Percentiles rank a stretch among this genome's conserved stretches.
Conservation (phyloP, 2,888 invertebrate genomes). For the Galerucella calmariensis region DNA sequence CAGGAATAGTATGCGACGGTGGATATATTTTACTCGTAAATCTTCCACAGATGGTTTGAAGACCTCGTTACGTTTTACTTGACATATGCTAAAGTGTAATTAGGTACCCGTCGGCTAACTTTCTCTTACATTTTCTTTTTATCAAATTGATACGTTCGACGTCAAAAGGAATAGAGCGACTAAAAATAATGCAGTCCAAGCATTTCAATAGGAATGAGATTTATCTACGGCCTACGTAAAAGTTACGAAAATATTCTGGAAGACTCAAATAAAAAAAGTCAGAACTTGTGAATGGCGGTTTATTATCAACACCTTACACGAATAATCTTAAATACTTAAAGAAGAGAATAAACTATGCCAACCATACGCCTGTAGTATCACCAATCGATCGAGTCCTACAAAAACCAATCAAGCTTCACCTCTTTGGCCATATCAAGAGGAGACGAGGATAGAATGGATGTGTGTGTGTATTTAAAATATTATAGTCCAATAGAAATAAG, state of each 20-base stretch:
- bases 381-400: constrained; percentile 21
- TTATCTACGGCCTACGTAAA: too few relatives aligned
- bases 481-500: constrained; percentile 15
- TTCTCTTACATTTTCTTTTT: constrained; percentile 5
- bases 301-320: background rate
- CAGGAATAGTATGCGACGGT: constrained; percentile 15
- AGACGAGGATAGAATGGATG: constrained; percentile 23
- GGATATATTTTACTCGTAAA: constrained; percentile 20
- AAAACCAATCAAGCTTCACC: constrained; percentile 31
- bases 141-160: background rate
- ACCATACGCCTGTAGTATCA: background rate
- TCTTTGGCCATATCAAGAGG: constrained; percentile 32
- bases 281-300: too few relatives aligned
- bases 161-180: background rate
- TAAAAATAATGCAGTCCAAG: too few relatives aligned
- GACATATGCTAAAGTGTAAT: constrained; percentile 8
- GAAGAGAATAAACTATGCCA: background rate
- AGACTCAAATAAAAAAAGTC: too few relatives aligned
- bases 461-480: background rate
- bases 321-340: background rate
- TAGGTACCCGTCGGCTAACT: constrained; percentile 1
- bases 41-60: constrained; percentile 18
- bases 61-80: constrained; percentile 22
- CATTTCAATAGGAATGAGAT: too few relatives aligned
- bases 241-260: too few relatives aligned